A percentile compares a stretch with the other conserved stretches of the same genome.
Evolutionary conservation across 2,113 vertebrate genomes (phyloP).

Genomic region (Entomyzon cyanotis): DNA sequence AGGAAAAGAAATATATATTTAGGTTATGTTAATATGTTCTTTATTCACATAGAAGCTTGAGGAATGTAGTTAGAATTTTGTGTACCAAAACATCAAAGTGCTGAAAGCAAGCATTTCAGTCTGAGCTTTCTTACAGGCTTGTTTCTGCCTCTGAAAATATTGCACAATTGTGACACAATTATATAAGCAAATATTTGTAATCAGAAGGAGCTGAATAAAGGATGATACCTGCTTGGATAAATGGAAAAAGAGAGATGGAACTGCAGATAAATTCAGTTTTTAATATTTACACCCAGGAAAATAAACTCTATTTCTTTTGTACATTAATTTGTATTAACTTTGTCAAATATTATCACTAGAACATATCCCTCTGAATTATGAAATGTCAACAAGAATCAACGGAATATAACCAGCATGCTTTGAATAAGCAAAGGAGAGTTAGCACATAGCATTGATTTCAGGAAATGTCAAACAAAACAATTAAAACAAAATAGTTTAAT

Average conservation of each 20-base stretch:
- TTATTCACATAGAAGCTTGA: background rate
- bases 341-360: background rate
- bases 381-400: background rate
- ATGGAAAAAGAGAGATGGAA: background rate
- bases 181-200: background rate
- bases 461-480: background rate
- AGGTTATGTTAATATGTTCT: background rate
- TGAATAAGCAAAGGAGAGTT: background rate
- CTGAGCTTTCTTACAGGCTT: background rate
- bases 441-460: background rate
- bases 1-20: background rate
- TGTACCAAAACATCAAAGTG: background rate
- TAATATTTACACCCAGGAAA: background rate
- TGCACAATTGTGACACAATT: background rate
- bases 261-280: background rate
- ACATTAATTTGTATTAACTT: background rate
- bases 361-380: background rate
- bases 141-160: background rate
- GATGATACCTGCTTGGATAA: background rate
- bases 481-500: background rate
- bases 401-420: background rate
- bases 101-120: background rate
- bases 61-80: background rate
- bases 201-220: background rate
- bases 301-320: background rate